phyloP scores from a whole-genome alignment of 2,113 vertebrate genomes.

The Spermophilus dauricus region DNA sequence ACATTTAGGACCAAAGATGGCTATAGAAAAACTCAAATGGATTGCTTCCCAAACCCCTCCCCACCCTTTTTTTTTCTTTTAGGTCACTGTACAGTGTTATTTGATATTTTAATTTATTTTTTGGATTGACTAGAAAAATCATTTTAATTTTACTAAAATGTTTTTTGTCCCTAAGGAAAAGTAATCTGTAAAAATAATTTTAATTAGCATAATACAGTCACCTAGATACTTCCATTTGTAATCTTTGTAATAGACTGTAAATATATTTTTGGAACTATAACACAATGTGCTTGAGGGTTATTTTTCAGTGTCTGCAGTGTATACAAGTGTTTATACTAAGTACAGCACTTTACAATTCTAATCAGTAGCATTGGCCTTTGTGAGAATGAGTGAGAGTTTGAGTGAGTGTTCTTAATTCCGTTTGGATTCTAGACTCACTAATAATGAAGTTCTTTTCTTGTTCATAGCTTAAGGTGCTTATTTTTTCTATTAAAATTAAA shows the following conservation, averaged over 20 bases:
- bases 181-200: conserved; percentile 95
- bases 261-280: conserved; percentile 99
- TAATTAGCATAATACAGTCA: conserved; percentile 94
- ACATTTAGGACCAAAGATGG: conserved; percentile 99
- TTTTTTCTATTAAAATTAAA: conserved; percentile 88
- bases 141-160: conserved; percentile 93
- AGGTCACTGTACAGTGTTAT: conserved; percentile 96
- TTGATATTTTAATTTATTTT: conserved; percentile 99
- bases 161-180: conserved; percentile 91
- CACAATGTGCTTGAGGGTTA: conserved; percentile 95
- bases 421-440: conserved; percentile 87
- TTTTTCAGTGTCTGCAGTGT: conserved; percentile 91
- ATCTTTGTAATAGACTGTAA: conserved; percentile 99
- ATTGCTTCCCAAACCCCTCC: conserved; percentile 85
- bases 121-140: conserved; percentile 95
- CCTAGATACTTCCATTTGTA: conserved; percentile 99
- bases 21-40: conserved; percentile 93
- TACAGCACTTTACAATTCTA: conserved; percentile 90
- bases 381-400: conserved; percentile 87
- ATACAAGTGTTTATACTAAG: conserved; percentile 91
- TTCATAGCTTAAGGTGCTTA: conserved; percentile 87
- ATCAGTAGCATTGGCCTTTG: conserved; percentile 89
- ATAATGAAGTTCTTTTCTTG: conserved; percentile 87
- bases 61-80: conserved; percentile 85
- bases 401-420: conserved; percentile 87